Base-by-base conservation (phyloP, 2,888 invertebrate species). In the Rhabditoides inermis region DNA sequence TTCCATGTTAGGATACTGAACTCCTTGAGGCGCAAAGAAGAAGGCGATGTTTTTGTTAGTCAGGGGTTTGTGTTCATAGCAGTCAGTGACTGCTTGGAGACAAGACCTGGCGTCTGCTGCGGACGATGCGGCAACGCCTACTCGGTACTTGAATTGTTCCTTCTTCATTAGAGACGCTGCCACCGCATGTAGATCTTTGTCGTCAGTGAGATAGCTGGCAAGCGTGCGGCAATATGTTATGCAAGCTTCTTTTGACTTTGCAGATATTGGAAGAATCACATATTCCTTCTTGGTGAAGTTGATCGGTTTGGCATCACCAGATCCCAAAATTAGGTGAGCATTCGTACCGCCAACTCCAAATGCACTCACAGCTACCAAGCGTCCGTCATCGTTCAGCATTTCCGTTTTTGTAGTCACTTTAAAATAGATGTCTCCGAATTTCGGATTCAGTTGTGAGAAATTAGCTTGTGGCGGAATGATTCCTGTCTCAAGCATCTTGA, bases 311-410 rank as follows among this genome's bases (percentile, higher is more conserved):
- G 3, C 5, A 2, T 41, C 12, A 2, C 37, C 49, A 6, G 42
- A n/a, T 44, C 55, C 61, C 7, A 64, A 47, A n/a, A 64, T 50
- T 45, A 68, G 42, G 46, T 66, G 65, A 42, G 53, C 73, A 60
- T 73, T 73, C n/a, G 73, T 73, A 20, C 73, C 73, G 2, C 73
- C 72, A 35, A 73, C 72, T 27, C 73, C 73, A 56, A 73, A 73
- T 3, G 63, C 60, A 48, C 70, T 64, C 7, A 71, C 51, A 0
- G 56, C 61, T 27, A 68, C 59, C 6, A 51, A 35, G 35, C 36
- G 23, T 1, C 26, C 18, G 12, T 28, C 7, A n/a, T 45, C 27
- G n/a, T 27, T 28, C 18, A 56, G 42, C 1, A 2, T 27, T n/a
- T 6, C 26, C 30, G n/a, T 44, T 23, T 39, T 50, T 18, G 28